phyloP scores from a whole-genome alignment of 1,140 invertebrate genomes.

The Tenebrio molitor region DNA sequence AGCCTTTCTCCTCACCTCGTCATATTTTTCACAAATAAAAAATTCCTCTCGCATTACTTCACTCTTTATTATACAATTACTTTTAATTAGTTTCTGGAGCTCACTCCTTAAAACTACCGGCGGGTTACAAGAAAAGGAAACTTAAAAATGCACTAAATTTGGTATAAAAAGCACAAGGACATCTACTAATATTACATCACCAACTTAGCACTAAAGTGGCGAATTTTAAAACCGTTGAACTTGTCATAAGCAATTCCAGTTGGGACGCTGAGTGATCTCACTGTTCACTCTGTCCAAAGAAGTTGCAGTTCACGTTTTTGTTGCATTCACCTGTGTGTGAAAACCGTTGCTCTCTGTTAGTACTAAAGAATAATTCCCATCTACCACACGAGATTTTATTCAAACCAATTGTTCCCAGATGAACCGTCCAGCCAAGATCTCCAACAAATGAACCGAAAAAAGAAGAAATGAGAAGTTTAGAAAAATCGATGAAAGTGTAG shows the following conservation, averaged over 20 bases:
- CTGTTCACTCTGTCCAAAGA: background rate
- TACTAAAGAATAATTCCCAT: no score
- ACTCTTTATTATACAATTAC: conserved; percentile 36
- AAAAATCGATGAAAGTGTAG: conserved; percentile 3
- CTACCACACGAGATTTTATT: no score
- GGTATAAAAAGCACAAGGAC: conserved; percentile 36
- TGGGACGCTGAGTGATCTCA: background rate
- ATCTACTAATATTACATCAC: conserved; percentile 40
- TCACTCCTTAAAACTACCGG: no score
- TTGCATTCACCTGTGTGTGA: no score
- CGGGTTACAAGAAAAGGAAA: background rate
- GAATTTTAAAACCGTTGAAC: conserved; percentile 3
- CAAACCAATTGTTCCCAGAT: background rate
- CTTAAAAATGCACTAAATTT: conserved; percentile 2
- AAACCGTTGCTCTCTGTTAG: no score
- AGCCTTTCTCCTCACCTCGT: conserved; percentile 17
- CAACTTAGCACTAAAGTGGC: conserved; percentile 32
- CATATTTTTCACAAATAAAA: conserved; percentile 4
- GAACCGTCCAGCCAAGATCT: conserved; percentile 9
- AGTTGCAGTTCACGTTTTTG: background rate
- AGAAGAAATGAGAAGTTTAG: conserved; percentile 11
- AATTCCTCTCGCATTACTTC: conserved; percentile 10
- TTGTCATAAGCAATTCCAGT: background rate
- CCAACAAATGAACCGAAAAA: conserved; percentile 22
- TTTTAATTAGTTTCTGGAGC: conserved; percentile 16